Evolutionary conservation across 2,888 invertebrate genomes (phyloP), one percentile per base, ranked within the genome.

Genomic region (Caenorhabditis sp.): DNA sequence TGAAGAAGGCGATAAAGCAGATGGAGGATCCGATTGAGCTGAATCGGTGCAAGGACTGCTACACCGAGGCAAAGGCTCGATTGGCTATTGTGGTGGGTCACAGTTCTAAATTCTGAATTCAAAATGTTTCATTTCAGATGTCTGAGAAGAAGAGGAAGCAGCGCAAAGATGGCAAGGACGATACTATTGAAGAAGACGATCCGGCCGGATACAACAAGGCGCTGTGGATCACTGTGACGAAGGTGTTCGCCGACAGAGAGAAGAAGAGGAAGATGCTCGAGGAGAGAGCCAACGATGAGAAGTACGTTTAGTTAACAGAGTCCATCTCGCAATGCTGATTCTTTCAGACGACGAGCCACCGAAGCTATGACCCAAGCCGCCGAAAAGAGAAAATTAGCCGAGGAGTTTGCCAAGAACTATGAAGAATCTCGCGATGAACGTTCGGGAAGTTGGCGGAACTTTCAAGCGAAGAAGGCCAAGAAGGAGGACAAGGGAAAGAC

Each of bases 391-490:
- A 95, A 96, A 80, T 93, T 95, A 60, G 96, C 98, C 91, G 96
- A 96, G 88, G 98, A 98, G 92, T 99, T 97, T 97, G 96, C 97
- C 86, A 97, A 97, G 92, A 99, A 98, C 93, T 99, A 97, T 93
- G 99, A 99, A 94, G 89, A 89, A 67, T 86, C 91, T 13, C 85
- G 91, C n/a, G 91, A 91, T 65, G 91, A 90, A 22, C 85, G 91
- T 8, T 87, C 90, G 3, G 89, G 90, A 35, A 88, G 88, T 44
- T 91, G 91, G 91, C 85, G 90, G 6, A 88, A 89, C 50, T 91
- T 91, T 82, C 81, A 83, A 55, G 82, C 84, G 55, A 88, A 88
- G 62, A 88, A 87, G 47, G 85, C 84, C 2, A 88, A 88, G 70
- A 90, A 90, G 55, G 90, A 89, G 71, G 86, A 87, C 70, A 90